Base-by-base conservation (phyloP, 2,888 invertebrate genomes). In the Scotopteryx bipunctaria region DNA sequence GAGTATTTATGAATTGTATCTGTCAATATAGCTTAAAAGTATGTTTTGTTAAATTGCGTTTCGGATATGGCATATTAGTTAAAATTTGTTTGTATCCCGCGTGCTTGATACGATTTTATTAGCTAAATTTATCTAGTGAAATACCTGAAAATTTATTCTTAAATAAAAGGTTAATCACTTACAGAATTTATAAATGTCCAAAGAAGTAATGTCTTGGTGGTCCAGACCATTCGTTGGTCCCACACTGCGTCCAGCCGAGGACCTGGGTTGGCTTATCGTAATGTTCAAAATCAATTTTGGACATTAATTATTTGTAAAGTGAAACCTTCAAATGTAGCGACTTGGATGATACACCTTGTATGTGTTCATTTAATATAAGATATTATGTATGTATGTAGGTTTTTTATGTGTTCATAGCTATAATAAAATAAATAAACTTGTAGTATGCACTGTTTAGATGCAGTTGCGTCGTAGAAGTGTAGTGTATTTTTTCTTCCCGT, bases 361-460 rank as follows among this genome's bases (percentile, higher is more conserved):
- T 85, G 86, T 86, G 86, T 86, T 86, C 86, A 86, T 70, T 80
- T 76, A 67, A 73, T 76, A 70, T 77, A 69, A 69, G 64, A 59
- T 70, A 55, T 64, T 66, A 59, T 59, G 59, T 67, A 67, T 64
- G 56, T 66, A 67, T 63, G 57, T 66, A 64, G 64, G 40, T 54
- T 54, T 48, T 54, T 45, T 52, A 41, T 56, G 56, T 56, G 56
- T 56, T 56, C 56, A 52, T 56, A 52, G 48, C 38, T 45, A n/a
- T 56, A 54, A 48, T 49, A 29, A 40, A 41, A 31, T 45, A 33
- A 17, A 19, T 45, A n/a, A n/a, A n/a, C n/a, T n/a, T n/a, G n/a
- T n/a, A n/a, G 23, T 54, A 54, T 48, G 44, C 21, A 63, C 63
- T 65, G 57, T 46, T 59, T 71, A 68, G 67, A 61, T 70, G 66